Evolutionary conservation across 2,888 invertebrate genomes (phyloP), one percentile per base, ranked within the genome.

Genomic region (Eurytoma adleriae): DNA sequence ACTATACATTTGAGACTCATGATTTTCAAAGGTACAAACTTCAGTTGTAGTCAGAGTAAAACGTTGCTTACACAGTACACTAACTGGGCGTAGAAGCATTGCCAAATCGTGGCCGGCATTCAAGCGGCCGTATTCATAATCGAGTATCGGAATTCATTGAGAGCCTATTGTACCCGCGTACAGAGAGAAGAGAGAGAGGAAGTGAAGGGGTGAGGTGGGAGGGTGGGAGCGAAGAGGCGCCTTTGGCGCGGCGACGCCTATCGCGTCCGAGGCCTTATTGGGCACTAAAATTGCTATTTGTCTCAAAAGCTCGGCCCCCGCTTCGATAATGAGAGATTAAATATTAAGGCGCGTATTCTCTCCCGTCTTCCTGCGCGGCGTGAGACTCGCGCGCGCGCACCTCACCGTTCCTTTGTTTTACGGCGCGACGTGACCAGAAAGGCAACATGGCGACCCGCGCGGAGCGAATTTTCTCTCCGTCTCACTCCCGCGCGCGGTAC

Each of bases 311-410:
- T 86, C 84, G 85, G 68, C 84, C 84, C 85, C 85, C 79, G 86
- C 85, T 84, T 85, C 88, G 86, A 90, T 90, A 90, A 90, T 90
- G 89, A 90, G 89, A 87, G 88, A 90, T 90, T 90, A 90, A 90
- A 90, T 89, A 90, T 90, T 90, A 84, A 90, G 85, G 85, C 83
- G 59, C 68, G 68, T 18, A 81, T 71, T 54, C 54, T 54, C 64
- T 40, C n/a, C 74, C 64, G 78, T 40, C 40, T 40, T 40, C 40
- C 40, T 30, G n/a, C 16, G 24, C 18, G 12, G 64, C 18, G 68
- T 59, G 50, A 40, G 54, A 30, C 67, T 56, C 67, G 7, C 82
- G 84, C 83, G 79, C 83, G 57, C 20, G 24, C 20, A 83, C 86
- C 85, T 85, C 87, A 85, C 87, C 88, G 87, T 89, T 89, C 88